Conservation (phyloP, 2,797 vertebrate genomes). For the Enteromius mattozi region DNA sequence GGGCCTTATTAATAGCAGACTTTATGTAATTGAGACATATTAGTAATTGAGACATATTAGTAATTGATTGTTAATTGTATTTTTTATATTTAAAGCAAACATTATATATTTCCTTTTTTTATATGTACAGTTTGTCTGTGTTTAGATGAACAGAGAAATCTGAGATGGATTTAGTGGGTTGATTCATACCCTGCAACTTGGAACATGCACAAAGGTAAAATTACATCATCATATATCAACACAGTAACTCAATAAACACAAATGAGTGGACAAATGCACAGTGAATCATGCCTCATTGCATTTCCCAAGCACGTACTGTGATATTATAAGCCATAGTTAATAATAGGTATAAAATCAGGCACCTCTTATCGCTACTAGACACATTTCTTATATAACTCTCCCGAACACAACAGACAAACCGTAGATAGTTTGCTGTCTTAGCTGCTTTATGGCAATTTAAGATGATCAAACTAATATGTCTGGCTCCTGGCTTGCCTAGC, state of each 20-base stretch:
- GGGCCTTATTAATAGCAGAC: background rate
- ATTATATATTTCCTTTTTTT: background rate
- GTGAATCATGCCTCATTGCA: constrained; percentile 6
- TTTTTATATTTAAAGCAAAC: background rate
- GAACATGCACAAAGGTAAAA: background rate
- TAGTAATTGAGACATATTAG: too few species aligned
- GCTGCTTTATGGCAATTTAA: background rate
- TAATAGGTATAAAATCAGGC: constrained; percentile 21
- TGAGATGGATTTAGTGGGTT: background rate
- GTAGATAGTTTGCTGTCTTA: background rate
- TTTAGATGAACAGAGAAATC: background rate
- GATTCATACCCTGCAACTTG: background rate
- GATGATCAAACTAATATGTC: background rate
- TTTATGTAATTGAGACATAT: background rate
- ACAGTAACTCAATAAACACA: constrained; percentile 2
- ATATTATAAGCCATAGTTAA: constrained; percentile 29
- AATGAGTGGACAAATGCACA: background rate
- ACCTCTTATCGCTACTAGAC: constrained; percentile 4
- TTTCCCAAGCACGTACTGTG: constrained; percentile 9
- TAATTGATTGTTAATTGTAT: background rate
- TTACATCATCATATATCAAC: background rate
- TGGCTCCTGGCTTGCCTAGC: background rate
- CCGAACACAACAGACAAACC: background rate
- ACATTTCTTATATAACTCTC: background rate
- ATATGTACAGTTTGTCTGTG: background rate